Evolutionary conservation across 2,797 vertebrate genomes (phyloP).

Genomic region (Babyrousa celebensis): DNA sequence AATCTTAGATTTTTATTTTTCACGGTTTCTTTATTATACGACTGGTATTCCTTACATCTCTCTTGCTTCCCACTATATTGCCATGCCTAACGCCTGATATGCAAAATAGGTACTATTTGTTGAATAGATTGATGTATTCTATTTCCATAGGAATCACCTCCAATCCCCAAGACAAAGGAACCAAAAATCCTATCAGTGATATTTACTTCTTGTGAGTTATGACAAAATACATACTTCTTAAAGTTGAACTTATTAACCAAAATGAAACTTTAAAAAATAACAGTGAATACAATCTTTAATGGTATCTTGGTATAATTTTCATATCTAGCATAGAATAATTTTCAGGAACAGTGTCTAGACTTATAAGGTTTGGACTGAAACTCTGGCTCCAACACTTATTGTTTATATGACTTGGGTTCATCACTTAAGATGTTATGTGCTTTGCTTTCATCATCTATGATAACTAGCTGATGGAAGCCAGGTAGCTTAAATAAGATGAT

Average conservation of each 20-base stretch:
- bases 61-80: not conserved
- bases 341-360: not conserved
- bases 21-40: not conserved
- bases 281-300: not conserved
- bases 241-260: conserved; percentile 34
- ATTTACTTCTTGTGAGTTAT: not conserved
- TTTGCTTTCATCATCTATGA: conserved; percentile 4
- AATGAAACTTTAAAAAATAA: conserved; percentile 22
- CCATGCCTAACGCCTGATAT: not conserved
- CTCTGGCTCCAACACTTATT: not conserved
- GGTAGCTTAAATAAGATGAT: conserved; percentile 5
- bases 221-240: not conserved
- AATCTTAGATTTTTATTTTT: conserved; percentile 2
- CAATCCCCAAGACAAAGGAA: not conserved
- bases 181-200: not conserved
- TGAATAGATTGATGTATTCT: not conserved
- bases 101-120: not conserved
- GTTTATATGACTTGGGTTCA: not conserved
- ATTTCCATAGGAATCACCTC: not conserved
- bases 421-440: not conserved
- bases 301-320: not conserved
- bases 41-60: not conserved
- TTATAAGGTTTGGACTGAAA: not conserved
- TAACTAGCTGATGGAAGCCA: not conserved
- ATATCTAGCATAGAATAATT: not conserved